Conservation (phyloP, 2,797 vertebrate genomes). For the Muscicapa comitata region DNA sequence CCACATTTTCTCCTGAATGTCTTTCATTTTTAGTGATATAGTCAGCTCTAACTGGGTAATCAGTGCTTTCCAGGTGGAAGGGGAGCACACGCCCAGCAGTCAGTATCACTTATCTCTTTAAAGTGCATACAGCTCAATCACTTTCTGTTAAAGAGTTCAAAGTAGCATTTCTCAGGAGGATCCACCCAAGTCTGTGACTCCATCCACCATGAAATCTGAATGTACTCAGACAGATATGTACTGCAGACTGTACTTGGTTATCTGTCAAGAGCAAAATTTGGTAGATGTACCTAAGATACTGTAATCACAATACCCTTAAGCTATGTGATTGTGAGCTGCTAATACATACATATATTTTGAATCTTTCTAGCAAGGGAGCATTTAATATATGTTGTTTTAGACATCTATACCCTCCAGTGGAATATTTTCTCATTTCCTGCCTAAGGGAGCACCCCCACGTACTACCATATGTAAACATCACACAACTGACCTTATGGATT, state of each 20-base stretch:
- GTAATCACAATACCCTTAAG: background rate
- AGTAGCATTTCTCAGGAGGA: background rate
- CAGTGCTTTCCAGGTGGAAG: background rate
- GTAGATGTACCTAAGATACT: background rate
- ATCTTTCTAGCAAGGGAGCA: background rate
- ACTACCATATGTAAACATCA: background rate
- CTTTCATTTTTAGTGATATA: background rate
- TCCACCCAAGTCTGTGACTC: background rate
- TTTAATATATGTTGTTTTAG: background rate
- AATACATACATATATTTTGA: background rate
- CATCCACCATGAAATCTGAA: background rate
- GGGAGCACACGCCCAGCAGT: background rate
- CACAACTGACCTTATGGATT: background rate
- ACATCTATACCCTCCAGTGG: background rate
- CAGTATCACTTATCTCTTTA: background rate
- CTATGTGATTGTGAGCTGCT: background rate
- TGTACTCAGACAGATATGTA: fast-evolving
- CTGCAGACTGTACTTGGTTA: background rate
- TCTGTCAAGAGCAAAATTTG: fast-evolving
- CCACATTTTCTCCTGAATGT: background rate
- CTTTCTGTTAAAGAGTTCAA: background rate
- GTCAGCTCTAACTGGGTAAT: background rate
- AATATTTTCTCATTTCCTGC: background rate
- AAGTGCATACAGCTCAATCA: background rate
- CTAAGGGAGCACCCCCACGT: fast-evolving